These are phyloP conservation scores for Leucoptera coffeella DNA, from an alignment of 2,888 invertebrate species.

Conservation along the genomic window DNA sequence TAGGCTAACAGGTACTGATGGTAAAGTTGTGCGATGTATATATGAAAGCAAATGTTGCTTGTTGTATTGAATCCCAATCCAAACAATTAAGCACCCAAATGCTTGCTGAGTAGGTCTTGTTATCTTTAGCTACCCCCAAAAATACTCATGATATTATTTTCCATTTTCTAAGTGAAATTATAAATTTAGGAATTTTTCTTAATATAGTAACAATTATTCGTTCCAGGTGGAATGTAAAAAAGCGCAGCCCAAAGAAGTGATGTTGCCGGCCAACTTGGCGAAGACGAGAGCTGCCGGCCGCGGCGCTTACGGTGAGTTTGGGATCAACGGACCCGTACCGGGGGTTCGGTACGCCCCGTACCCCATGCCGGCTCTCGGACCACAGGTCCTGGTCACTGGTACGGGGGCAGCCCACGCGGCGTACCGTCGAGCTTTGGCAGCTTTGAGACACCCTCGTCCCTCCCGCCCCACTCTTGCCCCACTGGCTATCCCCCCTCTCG, in stretches of 20 bases:
- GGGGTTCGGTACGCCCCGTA: conserved; percentile 60
- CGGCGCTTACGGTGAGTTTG: conserved; percentile 97
- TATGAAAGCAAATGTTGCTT: no score
- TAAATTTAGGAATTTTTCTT: conserved; percentile 10
- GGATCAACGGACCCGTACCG: no score
- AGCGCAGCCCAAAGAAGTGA: conserved; percentile 99
- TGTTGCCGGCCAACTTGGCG: conserved; percentile 95
- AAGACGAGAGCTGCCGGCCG: conserved; percentile 93
- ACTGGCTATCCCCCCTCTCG: conserved; percentile 32
- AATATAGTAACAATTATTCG: no score
- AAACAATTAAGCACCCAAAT: no score
- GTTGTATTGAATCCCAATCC: no score
- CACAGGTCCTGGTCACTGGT: conserved; percentile 36
- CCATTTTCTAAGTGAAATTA: no score
- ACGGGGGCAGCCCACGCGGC: conserved; percentile 29
- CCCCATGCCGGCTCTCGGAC: conserved; percentile 46
- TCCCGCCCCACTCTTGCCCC: conserved; percentile 29
- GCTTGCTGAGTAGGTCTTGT: no score
- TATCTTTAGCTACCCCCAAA: no score
- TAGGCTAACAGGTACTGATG: no score
- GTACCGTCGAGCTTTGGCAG: conserved; percentile 38
- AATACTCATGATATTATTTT: no score
- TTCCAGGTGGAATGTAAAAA: conserved; percentile 99
- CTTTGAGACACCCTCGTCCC: conserved; percentile 34
- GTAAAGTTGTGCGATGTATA: no score